Evolutionary conservation across 1,140 invertebrate species (phyloP).

Genomic region (Drosophila takahashii): DNA sequence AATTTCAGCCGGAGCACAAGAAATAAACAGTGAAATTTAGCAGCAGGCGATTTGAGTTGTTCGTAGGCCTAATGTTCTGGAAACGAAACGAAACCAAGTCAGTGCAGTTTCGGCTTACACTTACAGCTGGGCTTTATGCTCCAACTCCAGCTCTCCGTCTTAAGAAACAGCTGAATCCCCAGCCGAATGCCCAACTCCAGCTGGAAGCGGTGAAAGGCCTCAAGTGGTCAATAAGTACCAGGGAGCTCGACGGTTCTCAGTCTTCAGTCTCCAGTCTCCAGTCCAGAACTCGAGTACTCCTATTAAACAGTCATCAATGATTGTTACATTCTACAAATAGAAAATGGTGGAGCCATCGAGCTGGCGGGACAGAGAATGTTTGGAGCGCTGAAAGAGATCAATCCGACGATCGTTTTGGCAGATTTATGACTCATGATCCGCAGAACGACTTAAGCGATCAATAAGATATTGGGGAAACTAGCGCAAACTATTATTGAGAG

Average conservation of each 20-base stretch:
- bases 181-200: slow-evolving; percentile 7
- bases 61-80: slow-evolving; percentile 63
- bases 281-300: slow-evolving; percentile 31
- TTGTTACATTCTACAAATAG: slow-evolving; percentile 70
- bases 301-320: slow-evolving; percentile 65
- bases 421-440: slow-evolving; percentile 37
- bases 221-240: slow-evolving; percentile 60
- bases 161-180: slow-evolving; percentile 11
- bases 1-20: slow-evolving; percentile 77
- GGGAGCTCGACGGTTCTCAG: slow-evolving; percentile 43
- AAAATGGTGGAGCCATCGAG: slow-evolving; percentile 15
- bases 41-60: slow-evolving; percentile 62
- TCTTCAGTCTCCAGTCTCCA: slow-evolving; percentile 15
- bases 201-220: slow-evolving; percentile 52
- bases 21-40: slow-evolving; percentile 83
- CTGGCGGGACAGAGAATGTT: slow-evolving; percentile 19
- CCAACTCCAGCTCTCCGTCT: not conserved
- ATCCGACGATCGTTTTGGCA: slow-evolving; percentile 19
- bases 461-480: slow-evolving; percentile 14
- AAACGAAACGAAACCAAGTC: slow-evolving; percentile 29
- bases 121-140: slow-evolving; percentile 1
- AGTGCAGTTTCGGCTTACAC: slow-evolving; percentile 27
- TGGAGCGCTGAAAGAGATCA: slow-evolving; percentile 27
- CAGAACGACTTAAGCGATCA: not conserved
- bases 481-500: slow-evolving; percentile 14